Evolutionary conservation across 64 coral and sea anemone genomes (phyloP).

Genomic region (Actinia tenebrosa): DNA sequence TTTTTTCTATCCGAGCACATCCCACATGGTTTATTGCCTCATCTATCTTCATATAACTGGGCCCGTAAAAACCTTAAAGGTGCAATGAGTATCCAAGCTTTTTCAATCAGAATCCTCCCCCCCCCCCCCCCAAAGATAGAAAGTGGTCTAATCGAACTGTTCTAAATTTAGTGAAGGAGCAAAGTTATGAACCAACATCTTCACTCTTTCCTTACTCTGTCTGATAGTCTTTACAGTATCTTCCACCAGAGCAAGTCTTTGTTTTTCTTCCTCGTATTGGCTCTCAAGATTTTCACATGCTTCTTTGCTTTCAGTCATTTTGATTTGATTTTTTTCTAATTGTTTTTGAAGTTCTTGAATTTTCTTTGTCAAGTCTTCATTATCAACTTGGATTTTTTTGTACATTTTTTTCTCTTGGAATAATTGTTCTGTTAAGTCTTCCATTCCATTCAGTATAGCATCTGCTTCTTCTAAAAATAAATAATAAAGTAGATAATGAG

Average conservation of each 20-base stretch:
- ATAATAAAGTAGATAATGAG: too few species aligned
- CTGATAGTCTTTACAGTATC: constrained; percentile 91
- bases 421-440: constrained; percentile 82
- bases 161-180: constrained; percentile 83
- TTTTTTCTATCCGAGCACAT: too few species aligned
- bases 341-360: constrained; percentile 79
- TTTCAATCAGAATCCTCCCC: too few species aligned
- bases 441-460: constrained; percentile 69
- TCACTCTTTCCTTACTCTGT: constrained; percentile 92
- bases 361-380: constrained; percentile 54
- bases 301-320: constrained; percentile 43
- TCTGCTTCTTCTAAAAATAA: constrained; percentile 71
- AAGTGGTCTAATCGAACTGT: constrained; percentile 35
- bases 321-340: constrained; percentile 45
- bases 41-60: too few species aligned
- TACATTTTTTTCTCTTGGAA: constrained; percentile 89
- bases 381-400: constrained; percentile 75
- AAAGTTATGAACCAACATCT: constrained; percentile 94
- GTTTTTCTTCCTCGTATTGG: constrained; percentile 83
- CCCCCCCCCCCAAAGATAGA: too few species aligned
- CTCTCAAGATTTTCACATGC: constrained; percentile 66
- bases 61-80: too few species aligned
- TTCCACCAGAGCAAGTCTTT: constrained; percentile 78
- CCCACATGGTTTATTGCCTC: too few species aligned
- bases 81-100: too few species aligned